A percentile compares a stretch with the other conserved stretches of the same genome.
These are phyloP conservation scores for Pachyuromys duprasi DNA, from an alignment of 2,797 vertebrate genomes.

Conservation along the genomic window DNA sequence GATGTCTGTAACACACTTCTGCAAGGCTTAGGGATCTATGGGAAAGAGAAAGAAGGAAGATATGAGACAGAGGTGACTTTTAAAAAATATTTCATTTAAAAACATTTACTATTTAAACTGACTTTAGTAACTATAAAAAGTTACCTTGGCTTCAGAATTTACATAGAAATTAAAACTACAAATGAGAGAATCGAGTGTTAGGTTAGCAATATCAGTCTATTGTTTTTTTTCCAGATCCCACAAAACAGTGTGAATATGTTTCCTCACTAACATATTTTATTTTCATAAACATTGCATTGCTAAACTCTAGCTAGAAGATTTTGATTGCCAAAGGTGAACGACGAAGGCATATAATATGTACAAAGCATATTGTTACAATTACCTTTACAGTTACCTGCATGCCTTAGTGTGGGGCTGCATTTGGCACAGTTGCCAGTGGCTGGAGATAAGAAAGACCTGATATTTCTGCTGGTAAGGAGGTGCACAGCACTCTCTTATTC, in stretches of 20 bases:
- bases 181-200: not conserved
- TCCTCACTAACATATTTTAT: not conserved
- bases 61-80: not conserved
- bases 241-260: not conserved
- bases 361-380: not conserved
- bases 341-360: not conserved
- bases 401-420: not conserved
- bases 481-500: not conserved
- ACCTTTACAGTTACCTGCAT: not conserved
- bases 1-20: not conserved
- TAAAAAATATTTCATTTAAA: not conserved
- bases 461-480: not conserved
- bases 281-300: not conserved
- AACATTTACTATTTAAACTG: not conserved
- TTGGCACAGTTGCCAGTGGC: not conserved
- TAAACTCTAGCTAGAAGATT: not conserved
- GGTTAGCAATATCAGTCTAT: not conserved
- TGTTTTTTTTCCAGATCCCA: not conserved
- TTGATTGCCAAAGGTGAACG: not conserved
- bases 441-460: not conserved
- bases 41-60: not conserved
- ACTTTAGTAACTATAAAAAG: not conserved
- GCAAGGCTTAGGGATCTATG: not conserved
- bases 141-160: not conserved
- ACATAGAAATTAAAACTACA: not conserved